Conservation (phyloP, 2,888 invertebrate species). For the Carcina quercana region DNA sequence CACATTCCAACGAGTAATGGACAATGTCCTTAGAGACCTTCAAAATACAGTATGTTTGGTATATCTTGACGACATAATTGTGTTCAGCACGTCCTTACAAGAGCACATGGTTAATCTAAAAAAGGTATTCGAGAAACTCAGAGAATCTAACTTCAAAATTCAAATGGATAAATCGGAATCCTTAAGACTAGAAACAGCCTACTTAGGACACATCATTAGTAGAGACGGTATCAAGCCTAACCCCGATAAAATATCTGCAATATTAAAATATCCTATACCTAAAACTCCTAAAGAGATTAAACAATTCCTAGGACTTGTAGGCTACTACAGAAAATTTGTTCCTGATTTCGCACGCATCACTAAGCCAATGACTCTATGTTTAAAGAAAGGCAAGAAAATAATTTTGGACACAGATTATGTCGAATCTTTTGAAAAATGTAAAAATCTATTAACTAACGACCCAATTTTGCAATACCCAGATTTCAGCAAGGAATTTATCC, state of each 20-base stretch:
- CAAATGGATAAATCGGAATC: slow-evolving; percentile 15
- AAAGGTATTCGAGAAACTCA: slow-evolving; percentile 10
- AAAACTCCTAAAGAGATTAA: slow-evolving; percentile 4
- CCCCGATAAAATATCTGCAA: slow-evolving; percentile 14
- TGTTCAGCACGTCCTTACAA: slow-evolving; percentile 10
- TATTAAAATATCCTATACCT: slow-evolving; percentile 3
- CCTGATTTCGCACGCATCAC: slow-evolving; percentile 3
- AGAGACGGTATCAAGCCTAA: slow-evolving; percentile 23
- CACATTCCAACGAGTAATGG: slow-evolving; percentile 12
- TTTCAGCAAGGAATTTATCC: slow-evolving; percentile 1
- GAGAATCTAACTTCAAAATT: slow-evolving; percentile 9
- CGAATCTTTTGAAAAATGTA: slow-evolving; percentile 6
- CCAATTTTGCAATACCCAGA: slow-evolving; percentile 10
- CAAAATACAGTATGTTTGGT: slow-evolving; percentile 12
- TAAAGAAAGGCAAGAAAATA: slow-evolving; percentile 1
- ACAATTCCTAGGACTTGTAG: slow-evolving; percentile 4
- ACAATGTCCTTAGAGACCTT: slow-evolving; percentile 7
- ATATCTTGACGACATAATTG: slow-evolving; percentile 11
- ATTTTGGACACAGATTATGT: background rate
- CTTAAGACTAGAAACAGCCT: slow-evolving; percentile 7
- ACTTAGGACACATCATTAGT: slow-evolving; percentile 24
- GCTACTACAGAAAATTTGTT: slow-evolving; percentile 3
- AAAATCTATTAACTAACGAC: background rate
- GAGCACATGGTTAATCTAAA: slow-evolving; percentile 9
- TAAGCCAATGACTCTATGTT: slow-evolving; percentile 1